Evolutionary conservation across 2,888 invertebrate species (phyloP).

Genomic region (Ethmia dodecea): DNA sequence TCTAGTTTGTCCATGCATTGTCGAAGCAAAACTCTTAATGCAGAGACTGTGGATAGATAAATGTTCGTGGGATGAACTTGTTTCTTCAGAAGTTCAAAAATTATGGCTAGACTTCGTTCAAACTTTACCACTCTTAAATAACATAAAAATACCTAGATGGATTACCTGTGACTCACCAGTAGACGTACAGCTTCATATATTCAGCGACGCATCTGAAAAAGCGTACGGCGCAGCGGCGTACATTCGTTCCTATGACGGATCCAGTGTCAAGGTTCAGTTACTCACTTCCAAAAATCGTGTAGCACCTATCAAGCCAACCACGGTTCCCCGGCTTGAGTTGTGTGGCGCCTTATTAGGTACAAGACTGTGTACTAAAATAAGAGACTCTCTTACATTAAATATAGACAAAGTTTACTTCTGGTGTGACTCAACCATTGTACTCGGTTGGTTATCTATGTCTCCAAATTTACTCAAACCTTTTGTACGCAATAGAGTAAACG

Average conservation of each 20-base stretch:
- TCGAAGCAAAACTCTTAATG: conserved; percentile 16
- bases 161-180: neutral
- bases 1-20: conserved; percentile 10
- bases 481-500: conserved; percentile 22
- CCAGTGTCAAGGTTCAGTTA: conserved; percentile 1
- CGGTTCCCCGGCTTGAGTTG: conserved; percentile 14
- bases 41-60: conserved; percentile 16
- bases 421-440: conserved; percentile 24
- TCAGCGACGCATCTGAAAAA: conserved; percentile 8
- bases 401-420: conserved; percentile 2
- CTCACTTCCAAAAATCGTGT: conserved; percentile 6
- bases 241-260: conserved; percentile 1
- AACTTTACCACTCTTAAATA: conserved; percentile 5
- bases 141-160: conserved; percentile 5
- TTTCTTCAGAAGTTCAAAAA: conserved; percentile 2
- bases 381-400: neutral
- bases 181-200: conserved; percentile 6
- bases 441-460: conserved; percentile 20
- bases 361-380: conserved; percentile 8
- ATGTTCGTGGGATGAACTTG: conserved; percentile 12
- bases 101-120: conserved; percentile 4
- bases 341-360: conserved; percentile 14
- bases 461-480: conserved; percentile 18
- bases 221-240: conserved; percentile 9
- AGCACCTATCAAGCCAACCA: conserved; percentile 13